Evolutionary conservation across 2,113 vertebrate genomes (phyloP), one percentile per base, ranked within the genome.

Genomic region (Sceloporus tristichus): DNA sequence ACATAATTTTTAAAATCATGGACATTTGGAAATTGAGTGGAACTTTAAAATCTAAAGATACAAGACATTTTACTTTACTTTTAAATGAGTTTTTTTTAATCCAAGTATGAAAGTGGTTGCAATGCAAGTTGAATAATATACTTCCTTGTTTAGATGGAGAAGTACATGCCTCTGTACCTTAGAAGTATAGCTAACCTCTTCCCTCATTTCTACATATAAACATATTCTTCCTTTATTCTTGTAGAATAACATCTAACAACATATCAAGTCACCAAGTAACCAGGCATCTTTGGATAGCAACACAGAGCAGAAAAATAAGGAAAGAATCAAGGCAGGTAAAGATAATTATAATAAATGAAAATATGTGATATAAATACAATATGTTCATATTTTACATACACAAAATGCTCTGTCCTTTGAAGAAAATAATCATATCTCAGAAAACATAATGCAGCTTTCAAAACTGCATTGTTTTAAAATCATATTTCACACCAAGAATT

Each of bases 401-500:
- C 54, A 82, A 75, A 87, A 81, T 82, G 18, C 23, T 65, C 68
- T 87, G 86, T 81, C 86, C 65, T n/a, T 87, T 78, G 73, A 73
- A 80, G 78, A 59, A 19, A 42, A 71, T 82, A 82, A 87, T 66
- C 56, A 78, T 87, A n/a, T 82, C 54, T 86, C 62, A 68, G 66
- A 29, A 68, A 53, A 79, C 29, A 42, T 81, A 75, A 87, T 40
- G 48, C 27, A 62, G 25, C 16, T 82, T 82, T 75, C 25, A 82
- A 65, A 82, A 65, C 65, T 65, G 27, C 7, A 85, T 85, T 59
- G 40, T 74, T 87, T 82, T 81, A 25, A 82, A 62, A 87, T 75
- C n/a, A 62, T 42, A 13, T 25, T 53, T 90, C 87, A 76, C 70
- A 23, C 13, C 89, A 88, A 93, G 56, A 66, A 53, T 91, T 8